phyloP scores from a whole-genome alignment of 2,113 vertebrate species.

The Lophura nycthemera region DNA sequence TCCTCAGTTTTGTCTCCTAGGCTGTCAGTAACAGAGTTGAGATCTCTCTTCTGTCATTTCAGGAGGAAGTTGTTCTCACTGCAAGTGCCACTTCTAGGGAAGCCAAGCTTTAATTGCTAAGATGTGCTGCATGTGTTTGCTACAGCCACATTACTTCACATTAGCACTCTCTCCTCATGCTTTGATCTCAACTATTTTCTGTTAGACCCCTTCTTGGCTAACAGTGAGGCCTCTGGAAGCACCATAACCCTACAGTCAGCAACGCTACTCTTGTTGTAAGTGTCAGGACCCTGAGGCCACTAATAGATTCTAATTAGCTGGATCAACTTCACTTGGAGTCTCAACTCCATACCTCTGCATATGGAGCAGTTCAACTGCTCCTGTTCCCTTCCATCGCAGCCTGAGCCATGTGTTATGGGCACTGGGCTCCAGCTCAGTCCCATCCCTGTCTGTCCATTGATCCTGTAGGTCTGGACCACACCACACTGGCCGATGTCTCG shows the following conservation, averaged over 20 bases:
- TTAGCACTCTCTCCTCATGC: fast-evolving
- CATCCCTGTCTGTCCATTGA: background rate
- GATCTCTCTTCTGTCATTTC: background rate
- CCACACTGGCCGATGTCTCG: fast-evolving
- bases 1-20: background rate
- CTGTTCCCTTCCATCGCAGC: too few species aligned
- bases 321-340: background rate
- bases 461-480: background rate
- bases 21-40: background rate
- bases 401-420: fast-evolving
- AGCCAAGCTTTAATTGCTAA: background rate
- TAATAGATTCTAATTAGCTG: background rate
- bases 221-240: background rate
- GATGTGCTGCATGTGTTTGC: background rate
- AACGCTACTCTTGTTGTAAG: fast-evolving
- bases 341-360: background rate
- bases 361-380: background rate
- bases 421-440: background rate
- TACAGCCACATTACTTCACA: background rate
- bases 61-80: background rate
- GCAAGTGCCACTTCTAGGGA: background rate
- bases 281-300: background rate
- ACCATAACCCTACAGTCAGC: background rate
- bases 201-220: background rate
- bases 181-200: background rate